Conservation (phyloP, 2,113 vertebrate species). For the Scolopax mira region DNA sequence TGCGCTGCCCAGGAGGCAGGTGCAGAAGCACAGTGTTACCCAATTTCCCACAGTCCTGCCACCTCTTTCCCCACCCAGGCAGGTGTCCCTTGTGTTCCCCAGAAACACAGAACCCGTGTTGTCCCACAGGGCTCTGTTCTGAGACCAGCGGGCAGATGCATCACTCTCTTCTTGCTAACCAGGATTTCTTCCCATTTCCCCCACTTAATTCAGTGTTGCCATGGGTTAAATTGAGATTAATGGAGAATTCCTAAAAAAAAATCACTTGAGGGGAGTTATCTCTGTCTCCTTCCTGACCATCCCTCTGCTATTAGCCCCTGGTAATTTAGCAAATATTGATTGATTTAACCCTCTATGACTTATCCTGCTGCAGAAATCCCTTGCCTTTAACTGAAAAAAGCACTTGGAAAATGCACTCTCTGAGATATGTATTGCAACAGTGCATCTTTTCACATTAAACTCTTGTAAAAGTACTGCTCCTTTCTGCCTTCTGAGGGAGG, state of each 20-base stretch:
- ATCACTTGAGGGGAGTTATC: not conserved
- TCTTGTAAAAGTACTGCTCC: not conserved
- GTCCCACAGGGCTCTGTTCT: slow-evolving; percentile 44
- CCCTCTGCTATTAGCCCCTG: slow-evolving; percentile 33
- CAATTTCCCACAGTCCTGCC: slow-evolving; percentile 50
- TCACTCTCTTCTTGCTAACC: not conserved
- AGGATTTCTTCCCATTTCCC: not conserved
- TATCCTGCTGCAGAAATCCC: slow-evolving; percentile 19
- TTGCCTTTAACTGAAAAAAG: slow-evolving; percentile 6
- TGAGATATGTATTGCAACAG: slow-evolving; percentile 49
- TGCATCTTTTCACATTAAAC: slow-evolving; percentile 3
- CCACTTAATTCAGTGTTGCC: not conserved
- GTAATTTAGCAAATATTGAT: slow-evolving; percentile 45
- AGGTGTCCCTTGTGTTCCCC: slow-evolving; percentile 39
- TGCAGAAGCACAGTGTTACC: slow-evolving; percentile 77
- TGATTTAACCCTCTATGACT: slow-evolving; percentile 37
- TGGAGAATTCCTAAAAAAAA: slow-evolving; percentile 38
- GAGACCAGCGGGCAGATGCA: slow-evolving; percentile 7
- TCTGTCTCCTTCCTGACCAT: slow-evolving; percentile 4
- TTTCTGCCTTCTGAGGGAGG: not conserved
- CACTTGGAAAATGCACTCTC: slow-evolving; percentile 42
- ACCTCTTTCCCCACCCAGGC: slow-evolving; percentile 28
- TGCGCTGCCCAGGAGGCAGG: slow-evolving; percentile 63
- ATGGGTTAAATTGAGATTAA: slow-evolving; percentile 15
- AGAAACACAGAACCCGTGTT: slow-evolving; percentile 55